Conservation (phyloP, 2,113 vertebrate species). For the Oenanthe melanoleuca region DNA sequence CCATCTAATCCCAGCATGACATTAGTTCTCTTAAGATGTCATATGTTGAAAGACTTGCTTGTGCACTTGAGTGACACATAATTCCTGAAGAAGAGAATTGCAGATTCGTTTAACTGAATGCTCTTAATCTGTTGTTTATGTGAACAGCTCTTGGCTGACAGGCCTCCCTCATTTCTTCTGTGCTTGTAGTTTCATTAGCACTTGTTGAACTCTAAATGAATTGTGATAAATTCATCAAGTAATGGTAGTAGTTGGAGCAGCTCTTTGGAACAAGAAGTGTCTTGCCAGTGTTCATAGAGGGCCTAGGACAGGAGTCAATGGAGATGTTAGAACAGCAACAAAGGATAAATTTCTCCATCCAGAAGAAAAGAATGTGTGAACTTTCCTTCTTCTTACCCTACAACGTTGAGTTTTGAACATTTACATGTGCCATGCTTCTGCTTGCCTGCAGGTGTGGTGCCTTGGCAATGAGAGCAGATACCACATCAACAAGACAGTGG, state of each 20-base stretch:
- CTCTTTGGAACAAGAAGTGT: neutral
- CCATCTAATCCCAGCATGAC: neutral
- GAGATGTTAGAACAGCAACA: neutral
- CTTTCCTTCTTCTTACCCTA: neutral
- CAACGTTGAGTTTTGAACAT: neutral
- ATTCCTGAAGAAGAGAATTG: neutral
- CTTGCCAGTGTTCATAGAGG: neutral
- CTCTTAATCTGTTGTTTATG: neutral
- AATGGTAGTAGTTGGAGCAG: neutral
- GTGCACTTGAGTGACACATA: neutral
- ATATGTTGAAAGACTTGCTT: neutral
- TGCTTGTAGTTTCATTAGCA: slow-evolving; percentile 21
- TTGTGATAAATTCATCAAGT: neutral
- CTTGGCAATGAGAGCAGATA: slow-evolving; percentile 94
- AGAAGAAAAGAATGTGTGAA: neutral
- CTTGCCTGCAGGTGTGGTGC: slow-evolving; percentile 89
- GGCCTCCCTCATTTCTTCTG: neutral
- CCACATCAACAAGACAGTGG: slow-evolving; percentile 95
- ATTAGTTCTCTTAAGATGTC: neutral
- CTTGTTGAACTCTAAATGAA: neutral
- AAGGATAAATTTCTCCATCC: neutral
- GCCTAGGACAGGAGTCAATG: neutral
- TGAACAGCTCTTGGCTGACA: neutral
- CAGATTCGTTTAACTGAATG: neutral
- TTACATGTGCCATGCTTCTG: neutral